Base-by-base conservation (phyloP, 2,888 invertebrate species). In the Limulus polyphemus region DNA sequence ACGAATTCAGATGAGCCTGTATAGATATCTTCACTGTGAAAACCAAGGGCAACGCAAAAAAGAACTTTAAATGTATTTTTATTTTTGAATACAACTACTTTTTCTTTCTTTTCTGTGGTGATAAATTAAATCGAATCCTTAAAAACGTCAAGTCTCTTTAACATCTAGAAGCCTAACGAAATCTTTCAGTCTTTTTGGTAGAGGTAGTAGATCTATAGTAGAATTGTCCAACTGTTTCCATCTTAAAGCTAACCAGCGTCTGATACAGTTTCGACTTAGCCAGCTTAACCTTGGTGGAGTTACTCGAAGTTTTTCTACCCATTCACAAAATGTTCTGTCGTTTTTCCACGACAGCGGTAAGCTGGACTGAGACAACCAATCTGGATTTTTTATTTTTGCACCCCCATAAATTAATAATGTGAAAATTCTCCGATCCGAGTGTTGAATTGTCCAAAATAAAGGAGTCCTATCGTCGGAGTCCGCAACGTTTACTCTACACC, bases 381-480 rank as follows among this genome's bases (percentile, higher is more conserved):
- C 32, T 3, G 32, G 32, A 32, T 32, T 32, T 32, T 32, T 32
- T 32, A 32, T 32, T 32, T 32, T 32, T 5, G 32, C 32, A 5
- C 32, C 32, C 3, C 32, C 7, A 32, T 32, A 32, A 32, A 32
- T 32, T 32, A 32, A 32, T 32, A 32, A 32, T 32, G 32, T 32
- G 32, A 32, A 32, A 32, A 32, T 32, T 32, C 63, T 59, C 58
- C 57, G 65, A 60, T 58, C 61, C 52, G 59, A 63, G 50, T 67
- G 55, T 48, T 56, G 51, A 14, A 69, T 47, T 10, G 65, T 56
- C 70, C 69, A 70, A 56, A 63, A 70, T 9, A 70, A 51, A 11
- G 70, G 61, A 1, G 67, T 65, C 32, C 60, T 16, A 10, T 69
- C 70, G 10, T 63, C 59, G 9, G 46, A 46, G 55, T 71, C 70